A percentile compares a stretch with the other conserved stretches of the same genome.
These are phyloP conservation scores for Calliopsis andreniformis DNA, from an alignment of 1,140 invertebrate species.

Conservation along the genomic window DNA sequence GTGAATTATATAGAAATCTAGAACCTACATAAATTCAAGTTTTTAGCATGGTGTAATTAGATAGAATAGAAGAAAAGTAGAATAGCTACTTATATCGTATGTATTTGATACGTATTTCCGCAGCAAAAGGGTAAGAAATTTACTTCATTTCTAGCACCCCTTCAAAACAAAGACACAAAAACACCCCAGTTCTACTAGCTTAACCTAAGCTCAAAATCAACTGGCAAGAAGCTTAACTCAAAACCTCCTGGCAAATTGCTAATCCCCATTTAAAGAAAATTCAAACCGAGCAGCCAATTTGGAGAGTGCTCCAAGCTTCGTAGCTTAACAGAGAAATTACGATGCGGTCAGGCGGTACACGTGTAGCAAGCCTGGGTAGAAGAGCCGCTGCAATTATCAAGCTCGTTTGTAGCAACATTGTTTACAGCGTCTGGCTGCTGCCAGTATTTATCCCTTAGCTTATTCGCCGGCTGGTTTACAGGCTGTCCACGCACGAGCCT, in stretches of 20 bases:
- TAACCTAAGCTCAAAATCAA: conserved; percentile 13
- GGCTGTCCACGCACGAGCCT: conserved; percentile 35
- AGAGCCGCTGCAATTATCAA: conserved; percentile 62
- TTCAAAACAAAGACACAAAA: neutral
- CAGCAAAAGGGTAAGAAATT: too few relatives aligned
- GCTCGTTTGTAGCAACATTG: conserved; percentile 64
- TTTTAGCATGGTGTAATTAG: too few relatives aligned
- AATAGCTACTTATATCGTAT: too few relatives aligned
- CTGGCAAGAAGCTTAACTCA: too few relatives aligned
- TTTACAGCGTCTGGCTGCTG: conserved; percentile 54
- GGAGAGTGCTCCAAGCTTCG: conserved; percentile 7
- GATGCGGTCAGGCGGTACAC: conserved; percentile 43
- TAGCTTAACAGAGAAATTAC: conserved; percentile 42
- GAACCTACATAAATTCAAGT: too few relatives aligned
- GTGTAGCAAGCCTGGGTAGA: conserved; percentile 1
- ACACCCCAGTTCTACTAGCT: too few relatives aligned
- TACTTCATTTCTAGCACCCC: neutral
- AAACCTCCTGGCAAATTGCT: neutral
- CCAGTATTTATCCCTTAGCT: conserved; percentile 61
- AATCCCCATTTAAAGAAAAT: too few relatives aligned
- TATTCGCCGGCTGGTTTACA: conserved; percentile 58
- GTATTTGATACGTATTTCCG: too few relatives aligned
- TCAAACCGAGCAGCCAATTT: conserved; percentile 13
- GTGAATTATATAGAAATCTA: too few relatives aligned
- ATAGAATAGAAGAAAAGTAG: too few relatives aligned